Percentiles rank a stretch among this genome's conserved stretches.
Conservation (phyloP, 2,888 invertebrate genomes). For the Drosophila paracracens region DNA sequence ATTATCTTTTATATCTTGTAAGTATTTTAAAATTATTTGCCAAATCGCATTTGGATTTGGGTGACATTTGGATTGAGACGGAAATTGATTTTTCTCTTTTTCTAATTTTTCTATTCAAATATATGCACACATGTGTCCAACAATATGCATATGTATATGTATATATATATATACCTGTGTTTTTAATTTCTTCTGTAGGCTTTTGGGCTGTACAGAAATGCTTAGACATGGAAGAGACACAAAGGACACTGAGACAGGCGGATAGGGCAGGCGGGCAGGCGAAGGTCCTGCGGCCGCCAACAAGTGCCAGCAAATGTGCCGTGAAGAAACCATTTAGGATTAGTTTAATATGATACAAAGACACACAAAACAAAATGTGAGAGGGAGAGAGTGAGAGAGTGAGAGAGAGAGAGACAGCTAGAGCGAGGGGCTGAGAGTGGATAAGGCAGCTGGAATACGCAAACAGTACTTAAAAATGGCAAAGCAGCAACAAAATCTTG, state of each 20-base stretch:
- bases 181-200: constrained; percentile 45
- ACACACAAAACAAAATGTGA: constrained; percentile 4
- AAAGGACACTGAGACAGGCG: background rate
- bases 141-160: background rate
- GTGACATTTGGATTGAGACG: background rate
- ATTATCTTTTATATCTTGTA: constrained; percentile 31
- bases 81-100: background rate
- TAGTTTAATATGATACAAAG: constrained; percentile 83
- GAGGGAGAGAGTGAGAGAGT: background rate
- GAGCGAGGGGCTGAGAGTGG: constrained; percentile 27
- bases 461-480: constrained; percentile 81
- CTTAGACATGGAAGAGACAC: constrained; percentile 26
- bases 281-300: constrained; percentile 39
- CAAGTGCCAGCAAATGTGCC: constrained; percentile 80
- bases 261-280: constrained; percentile 5
- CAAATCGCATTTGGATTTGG: constrained; percentile 45
- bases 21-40: constrained; percentile 21
- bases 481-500: constrained; percentile 67
- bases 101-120: constrained; percentile 6
- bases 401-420: background rate
- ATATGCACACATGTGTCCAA: background rate
- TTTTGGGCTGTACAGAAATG: constrained; percentile 38
- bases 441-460: constrained; percentile 82
- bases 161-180: background rate
- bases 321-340: constrained; percentile 84